Conservation (phyloP, 2,888 invertebrate genomes). For the Tholera decimalis region DNA sequence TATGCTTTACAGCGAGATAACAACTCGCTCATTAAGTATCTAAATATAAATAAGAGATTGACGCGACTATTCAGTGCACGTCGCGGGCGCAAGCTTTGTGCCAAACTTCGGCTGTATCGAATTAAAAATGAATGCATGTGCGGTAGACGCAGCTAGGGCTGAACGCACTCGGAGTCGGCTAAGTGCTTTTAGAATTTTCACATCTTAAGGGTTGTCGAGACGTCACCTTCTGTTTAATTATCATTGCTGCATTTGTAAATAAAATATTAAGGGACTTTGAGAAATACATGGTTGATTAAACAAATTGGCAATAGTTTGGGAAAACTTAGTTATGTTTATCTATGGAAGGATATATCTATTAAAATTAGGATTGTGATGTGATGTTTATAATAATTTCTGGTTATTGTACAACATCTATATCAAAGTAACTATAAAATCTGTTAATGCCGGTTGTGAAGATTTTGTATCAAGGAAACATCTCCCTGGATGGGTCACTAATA, state of each 20-base stretch:
- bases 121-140: slow-evolving; percentile 83
- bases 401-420: no score
- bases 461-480: neutral
- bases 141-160: slow-evolving; percentile 64
- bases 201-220: neutral
- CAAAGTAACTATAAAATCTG: no score
- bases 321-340: neutral
- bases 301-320: neutral
- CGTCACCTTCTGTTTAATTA: neutral
- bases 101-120: slow-evolving; percentile 81
- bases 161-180: slow-evolving; percentile 18
- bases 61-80: slow-evolving; percentile 70
- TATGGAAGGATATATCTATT: no score
- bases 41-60: slow-evolving; percentile 70
- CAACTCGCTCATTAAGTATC: slow-evolving; percentile 31
- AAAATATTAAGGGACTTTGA: neutral
- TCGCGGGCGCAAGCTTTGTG: slow-evolving; percentile 77
- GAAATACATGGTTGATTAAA: neutral
- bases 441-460: no score
- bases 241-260: neutral
- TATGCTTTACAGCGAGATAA: slow-evolving; percentile 4
- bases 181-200: slow-evolving; percentile 18
- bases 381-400: no score
- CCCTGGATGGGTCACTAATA: neutral
- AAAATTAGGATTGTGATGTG: no score